Evolutionary conservation across 2,113 vertebrate genomes (phyloP).

Genomic region (Amblyopsis rosae): DNA sequence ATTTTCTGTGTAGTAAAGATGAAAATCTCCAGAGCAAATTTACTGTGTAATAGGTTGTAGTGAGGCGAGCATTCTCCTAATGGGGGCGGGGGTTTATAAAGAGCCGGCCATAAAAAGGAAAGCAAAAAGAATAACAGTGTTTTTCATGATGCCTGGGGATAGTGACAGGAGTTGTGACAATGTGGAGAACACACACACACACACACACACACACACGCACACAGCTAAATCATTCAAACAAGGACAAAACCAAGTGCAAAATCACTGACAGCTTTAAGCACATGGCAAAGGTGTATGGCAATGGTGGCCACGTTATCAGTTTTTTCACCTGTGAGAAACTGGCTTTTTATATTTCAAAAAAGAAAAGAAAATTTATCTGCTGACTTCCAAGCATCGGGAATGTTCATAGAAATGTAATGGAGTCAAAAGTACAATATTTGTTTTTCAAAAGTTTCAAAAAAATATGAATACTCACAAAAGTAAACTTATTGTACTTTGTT

Average conservation of each 20-base stretch:
- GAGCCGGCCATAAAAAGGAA: not conserved
- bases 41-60: not conserved
- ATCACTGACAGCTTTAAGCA: not conserved
- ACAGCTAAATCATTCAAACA: not conserved
- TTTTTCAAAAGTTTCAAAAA: no score
- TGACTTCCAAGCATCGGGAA: no score
- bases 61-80: not conserved
- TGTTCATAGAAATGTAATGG: no score
- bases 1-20: no score
- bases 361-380: not conserved
- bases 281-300: no score
- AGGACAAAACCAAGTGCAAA: not conserved
- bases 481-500: no score
- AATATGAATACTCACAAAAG: no score
- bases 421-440: no score
- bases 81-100: not conserved
- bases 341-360: no score
- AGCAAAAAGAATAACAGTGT: not conserved
- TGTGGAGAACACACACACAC: not conserved
- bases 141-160: not conserved
- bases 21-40: not conserved
- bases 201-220: slow-evolving; percentile 1
- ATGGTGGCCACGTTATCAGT: no score
- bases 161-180: not conserved
- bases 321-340: no score